These are phyloP conservation scores for Neodiprion virginianus DNA, from an alignment of 1,140 invertebrate genomes.

Conservation along the genomic window DNA sequence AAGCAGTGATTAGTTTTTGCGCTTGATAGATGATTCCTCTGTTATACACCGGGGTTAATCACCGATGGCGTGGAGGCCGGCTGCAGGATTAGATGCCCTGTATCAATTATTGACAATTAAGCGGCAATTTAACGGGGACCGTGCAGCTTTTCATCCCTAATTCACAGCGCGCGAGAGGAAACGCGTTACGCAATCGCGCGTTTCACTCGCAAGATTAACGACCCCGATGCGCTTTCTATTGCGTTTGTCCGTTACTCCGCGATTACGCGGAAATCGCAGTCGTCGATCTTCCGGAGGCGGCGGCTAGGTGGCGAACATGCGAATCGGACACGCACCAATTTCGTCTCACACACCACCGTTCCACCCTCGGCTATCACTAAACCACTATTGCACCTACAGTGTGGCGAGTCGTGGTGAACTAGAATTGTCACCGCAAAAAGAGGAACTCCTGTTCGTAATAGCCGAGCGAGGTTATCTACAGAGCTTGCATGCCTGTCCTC, in stretches of 20 bases:
- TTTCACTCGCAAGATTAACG: not conserved
- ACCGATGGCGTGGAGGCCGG: no score
- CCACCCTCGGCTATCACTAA: no score
- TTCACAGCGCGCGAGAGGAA: not conserved
- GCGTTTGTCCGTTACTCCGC: not conserved
- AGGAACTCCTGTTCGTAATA: no score
- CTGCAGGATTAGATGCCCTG: not conserved
- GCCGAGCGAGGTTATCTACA: no score
- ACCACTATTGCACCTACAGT: no score
- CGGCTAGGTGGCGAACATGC: not conserved
- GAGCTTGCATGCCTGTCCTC: no score
- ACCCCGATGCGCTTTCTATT: constrained; percentile 5
- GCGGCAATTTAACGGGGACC: not conserved
- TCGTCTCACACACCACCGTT: not conserved
- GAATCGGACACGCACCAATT: not conserved
- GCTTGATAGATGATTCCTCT: no score
- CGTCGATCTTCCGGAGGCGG: not conserved
- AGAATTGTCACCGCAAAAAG: no score
- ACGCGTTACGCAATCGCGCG: not conserved
- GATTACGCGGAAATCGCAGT: not conserved
- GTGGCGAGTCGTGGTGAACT: no score
- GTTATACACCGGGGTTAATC: no score
- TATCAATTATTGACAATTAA: constrained; percentile 1
- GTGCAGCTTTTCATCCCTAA: not conserved
- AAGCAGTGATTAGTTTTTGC: no score